Evolutionary conservation across 2,888 invertebrate species (phyloP).

Genomic region (Sycophila texana): DNA sequence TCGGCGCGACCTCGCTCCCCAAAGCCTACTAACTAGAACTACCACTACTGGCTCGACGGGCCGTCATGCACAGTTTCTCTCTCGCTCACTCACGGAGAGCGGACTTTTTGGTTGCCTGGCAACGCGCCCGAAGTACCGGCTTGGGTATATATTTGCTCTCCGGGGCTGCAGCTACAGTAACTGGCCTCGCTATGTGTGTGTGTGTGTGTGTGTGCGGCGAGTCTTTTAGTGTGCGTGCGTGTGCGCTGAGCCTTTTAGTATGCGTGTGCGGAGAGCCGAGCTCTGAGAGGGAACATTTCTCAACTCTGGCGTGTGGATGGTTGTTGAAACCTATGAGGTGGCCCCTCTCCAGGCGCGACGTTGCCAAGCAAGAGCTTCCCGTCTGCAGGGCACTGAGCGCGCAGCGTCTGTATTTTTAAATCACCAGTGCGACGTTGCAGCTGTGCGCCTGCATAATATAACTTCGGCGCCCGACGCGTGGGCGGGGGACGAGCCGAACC

Average conservation of each 20-base stretch:
- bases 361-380: constrained; percentile 43
- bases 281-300: constrained; percentile 53
- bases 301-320: constrained; percentile 44
- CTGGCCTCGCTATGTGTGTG: background rate
- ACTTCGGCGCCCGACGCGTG: constrained; percentile 11
- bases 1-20: background rate
- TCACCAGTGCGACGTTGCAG: constrained; percentile 56
- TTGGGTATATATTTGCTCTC: constrained; percentile 11
- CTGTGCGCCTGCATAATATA: constrained; percentile 51
- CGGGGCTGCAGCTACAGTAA: background rate
- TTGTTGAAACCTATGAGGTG: constrained; percentile 50
- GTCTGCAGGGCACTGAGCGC: too few species aligned
- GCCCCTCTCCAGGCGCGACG: constrained; percentile 21
- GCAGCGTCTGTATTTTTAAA: constrained; percentile 48
- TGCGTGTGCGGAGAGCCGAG: background rate
- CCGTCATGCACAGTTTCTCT: too few species aligned
- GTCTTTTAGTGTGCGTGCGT: background rate
- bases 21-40: constrained; percentile 34
- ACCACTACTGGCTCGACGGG: constrained; percentile 17
- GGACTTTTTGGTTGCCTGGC: constrained; percentile 53
- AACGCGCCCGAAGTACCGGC: constrained; percentile 50
- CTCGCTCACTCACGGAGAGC: too few species aligned
- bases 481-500: constrained; percentile 42
- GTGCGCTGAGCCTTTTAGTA: background rate
- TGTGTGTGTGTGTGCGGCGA: background rate